These are phyloP conservation scores for Trematocara zebra DNA, from an alignment of 2,113 vertebrate genomes.

Conservation along the genomic window DNA sequence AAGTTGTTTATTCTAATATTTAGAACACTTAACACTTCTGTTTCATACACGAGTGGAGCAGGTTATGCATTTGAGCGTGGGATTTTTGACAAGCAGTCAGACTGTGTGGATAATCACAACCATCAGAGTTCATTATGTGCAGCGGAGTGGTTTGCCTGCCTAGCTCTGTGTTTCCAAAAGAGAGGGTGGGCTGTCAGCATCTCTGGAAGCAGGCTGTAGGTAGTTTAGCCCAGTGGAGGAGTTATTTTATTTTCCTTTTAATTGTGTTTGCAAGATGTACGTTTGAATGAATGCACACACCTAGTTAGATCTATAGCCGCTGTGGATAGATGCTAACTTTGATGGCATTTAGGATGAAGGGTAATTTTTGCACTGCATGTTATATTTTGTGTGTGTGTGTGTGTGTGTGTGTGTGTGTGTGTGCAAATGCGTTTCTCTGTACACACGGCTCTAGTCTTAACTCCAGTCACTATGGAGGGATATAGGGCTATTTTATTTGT, in stretches of 20 bases:
- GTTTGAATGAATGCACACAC: background rate
- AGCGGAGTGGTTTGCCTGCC: background rate
- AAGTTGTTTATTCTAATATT: background rate
- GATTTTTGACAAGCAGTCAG: background rate
- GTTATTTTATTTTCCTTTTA: background rate
- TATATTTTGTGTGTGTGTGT: background rate
- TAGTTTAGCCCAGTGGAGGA: background rate
- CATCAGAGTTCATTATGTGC: background rate
- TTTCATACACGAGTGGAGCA: background rate
- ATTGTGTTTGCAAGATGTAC: background rate
- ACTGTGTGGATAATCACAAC: background rate
- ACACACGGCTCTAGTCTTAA: background rate
- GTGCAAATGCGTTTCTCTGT: background rate
- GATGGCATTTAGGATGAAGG: background rate
- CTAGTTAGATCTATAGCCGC: background rate
- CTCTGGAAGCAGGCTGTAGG: background rate
- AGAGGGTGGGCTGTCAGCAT: background rate
- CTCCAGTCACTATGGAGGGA: constrained; percentile 18
- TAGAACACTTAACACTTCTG: background rate
- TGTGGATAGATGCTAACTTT: background rate
- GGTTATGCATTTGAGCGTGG: background rate
- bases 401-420: background rate
- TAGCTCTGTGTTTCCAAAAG: background rate
- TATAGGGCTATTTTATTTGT: constrained; percentile 49
- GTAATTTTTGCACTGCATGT: background rate